These are phyloP conservation scores for Drosophila littoralis DNA, from an alignment of 1,140 invertebrate species.

Conservation along the genomic window DNA sequence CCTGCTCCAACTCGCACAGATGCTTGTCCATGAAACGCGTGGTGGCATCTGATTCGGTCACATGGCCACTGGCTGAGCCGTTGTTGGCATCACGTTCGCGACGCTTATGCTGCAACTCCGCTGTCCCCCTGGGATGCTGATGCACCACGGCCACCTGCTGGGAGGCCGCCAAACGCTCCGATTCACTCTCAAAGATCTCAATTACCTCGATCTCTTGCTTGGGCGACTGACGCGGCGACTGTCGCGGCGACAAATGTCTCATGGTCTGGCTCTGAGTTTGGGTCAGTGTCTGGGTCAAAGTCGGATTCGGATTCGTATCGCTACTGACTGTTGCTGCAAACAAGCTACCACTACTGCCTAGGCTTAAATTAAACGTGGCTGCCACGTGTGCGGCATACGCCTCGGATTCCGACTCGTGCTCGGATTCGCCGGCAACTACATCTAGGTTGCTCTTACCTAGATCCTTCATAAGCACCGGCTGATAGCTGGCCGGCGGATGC, in stretches of 20 bases:
- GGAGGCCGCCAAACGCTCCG: conserved; percentile 70
- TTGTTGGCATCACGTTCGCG: conserved; percentile 38
- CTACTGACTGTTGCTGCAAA: conserved; percentile 52
- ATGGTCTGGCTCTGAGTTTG: conserved; percentile 29
- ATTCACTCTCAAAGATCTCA: conserved; percentile 79
- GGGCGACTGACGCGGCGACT: conserved; percentile 79
- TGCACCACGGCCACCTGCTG: conserved; percentile 80
- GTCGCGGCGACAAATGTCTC: conserved; percentile 61
- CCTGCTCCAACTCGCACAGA: conserved; percentile 77
- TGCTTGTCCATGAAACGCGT: conserved; percentile 79
- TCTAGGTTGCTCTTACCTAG: conserved; percentile 89
- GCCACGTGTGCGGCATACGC: conserved; percentile 72
- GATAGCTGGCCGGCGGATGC: conserved; percentile 95
- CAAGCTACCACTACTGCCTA: conserved; percentile 82
- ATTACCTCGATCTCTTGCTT: conserved; percentile 82
- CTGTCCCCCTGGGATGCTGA: conserved; percentile 49
- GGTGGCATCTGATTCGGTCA: conserved; percentile 53
- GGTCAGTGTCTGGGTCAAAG: conserved; percentile 30
- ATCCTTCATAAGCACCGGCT: conserved; percentile 92
- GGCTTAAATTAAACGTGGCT: conserved; percentile 81
- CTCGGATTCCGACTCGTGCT: conserved; percentile 72
- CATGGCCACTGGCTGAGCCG: conserved; percentile 9
- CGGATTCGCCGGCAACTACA: conserved; percentile 53
- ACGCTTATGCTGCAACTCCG: conserved; percentile 51
- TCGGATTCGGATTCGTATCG: conserved; percentile 46